Evolutionary conservation across 2,113 vertebrate genomes (phyloP).

Genomic region (Rhinopithecus roxellana): DNA sequence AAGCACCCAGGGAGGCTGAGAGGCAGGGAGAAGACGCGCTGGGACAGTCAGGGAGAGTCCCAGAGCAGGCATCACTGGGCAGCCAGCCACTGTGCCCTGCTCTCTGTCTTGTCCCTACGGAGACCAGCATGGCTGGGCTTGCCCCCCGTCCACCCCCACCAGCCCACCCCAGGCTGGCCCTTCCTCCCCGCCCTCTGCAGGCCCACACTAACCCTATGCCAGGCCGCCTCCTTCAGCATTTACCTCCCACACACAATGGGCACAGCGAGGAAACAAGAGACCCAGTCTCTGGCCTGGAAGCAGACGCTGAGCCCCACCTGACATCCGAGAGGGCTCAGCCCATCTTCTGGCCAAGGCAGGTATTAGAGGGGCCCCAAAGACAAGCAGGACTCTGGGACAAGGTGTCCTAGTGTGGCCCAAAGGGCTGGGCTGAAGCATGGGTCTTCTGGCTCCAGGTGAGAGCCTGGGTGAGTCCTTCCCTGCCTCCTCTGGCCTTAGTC

Average conservation of each 20-base stretch:
- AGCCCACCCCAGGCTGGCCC: not conserved
- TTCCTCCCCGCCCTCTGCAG: not conserved
- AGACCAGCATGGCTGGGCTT: not conserved
- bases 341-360: not conserved
- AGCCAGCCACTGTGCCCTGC: not conserved
- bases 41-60: not conserved
- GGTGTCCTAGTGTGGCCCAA: not conserved
- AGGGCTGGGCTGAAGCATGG: not conserved
- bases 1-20: not conserved
- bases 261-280: not conserved
- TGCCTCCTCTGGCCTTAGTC: not conserved
- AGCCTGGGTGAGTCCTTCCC: not conserved
- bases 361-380: not conserved
- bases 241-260: not conserved
- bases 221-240: not conserved
- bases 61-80: not conserved
- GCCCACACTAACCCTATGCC: not conserved
- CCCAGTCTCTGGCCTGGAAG: not conserved
- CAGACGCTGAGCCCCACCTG: not conserved
- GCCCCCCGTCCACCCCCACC: not conserved
- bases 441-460: not conserved
- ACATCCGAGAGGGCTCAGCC: not conserved
- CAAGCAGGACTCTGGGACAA: not conserved
- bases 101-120: not conserved
- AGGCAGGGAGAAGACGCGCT: not conserved